Evolutionary conservation across 2,888 invertebrate species (phyloP), one percentile per base, ranked within the genome.

Genomic region (Pseudeuparius sepicola): DNA sequence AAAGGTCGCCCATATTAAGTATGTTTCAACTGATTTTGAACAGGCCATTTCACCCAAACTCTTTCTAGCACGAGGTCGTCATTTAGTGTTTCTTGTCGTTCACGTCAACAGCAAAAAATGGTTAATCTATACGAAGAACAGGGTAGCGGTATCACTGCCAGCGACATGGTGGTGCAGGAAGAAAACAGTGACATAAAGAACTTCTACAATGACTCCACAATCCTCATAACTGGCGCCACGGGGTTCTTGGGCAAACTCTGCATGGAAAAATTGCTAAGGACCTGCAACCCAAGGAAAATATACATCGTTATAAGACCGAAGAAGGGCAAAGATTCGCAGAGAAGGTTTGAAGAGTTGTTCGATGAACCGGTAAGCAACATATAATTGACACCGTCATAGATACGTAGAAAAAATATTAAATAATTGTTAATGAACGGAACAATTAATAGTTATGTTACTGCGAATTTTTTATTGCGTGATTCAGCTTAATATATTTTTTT

Each of bases 281-380:
- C 44, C 1, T 59, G 56, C 34, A 47, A 52, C 27, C 14, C 57
- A 4, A 50, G 52, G 4, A 53, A 48, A 24, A 47, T 60, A 14
- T 59, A 53, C 31, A 42, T 60, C n/a, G 37, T 60, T 25, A 44
- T 58, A 3, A 41, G 61, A 6, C 43, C 50, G 16, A 60, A 59
- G 42, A 56, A 53, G 24, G 57, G 56, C 4, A 53, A 54, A 33
- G 49, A 51, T n/a, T 40, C 46, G 7, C 38, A 49, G 14, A 45
- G 48, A 13, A 44, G 59, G 17, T 51, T 58, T 14, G 67, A 73
- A 20, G 73, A 75, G 33, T 64, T 77, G 35, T 71, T 73, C 40
- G 70, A 70, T 27, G 70, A 73, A 43, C 66, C 68, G 48, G 78
- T 77, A 45, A 66, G 68, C 61, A 27, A 6, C 3, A 26, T 12